Base-by-base conservation (phyloP, 2,113 vertebrate species). In the Melanocharis versteri region DNA sequence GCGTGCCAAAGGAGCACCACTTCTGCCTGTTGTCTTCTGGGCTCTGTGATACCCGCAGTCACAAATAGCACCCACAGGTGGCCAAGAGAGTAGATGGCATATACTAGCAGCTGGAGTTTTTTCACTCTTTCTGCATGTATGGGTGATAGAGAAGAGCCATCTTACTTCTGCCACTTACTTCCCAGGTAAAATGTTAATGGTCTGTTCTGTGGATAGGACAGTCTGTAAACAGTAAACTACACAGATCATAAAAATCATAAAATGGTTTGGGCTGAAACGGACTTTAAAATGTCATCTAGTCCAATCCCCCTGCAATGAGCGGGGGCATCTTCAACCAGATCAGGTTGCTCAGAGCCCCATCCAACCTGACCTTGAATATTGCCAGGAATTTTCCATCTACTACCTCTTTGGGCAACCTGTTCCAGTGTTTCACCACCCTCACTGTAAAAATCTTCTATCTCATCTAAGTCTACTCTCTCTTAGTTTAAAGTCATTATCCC, bases 1-100 rank as follows among this genome's bases (percentile, higher is more conserved):
- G 23, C 0, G 0, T 35, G 47, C 16, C 69, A 71, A 90, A 56
- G 0, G 1, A 57, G 7, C 40, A 42, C 30, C 27, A 11, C 14
- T 42, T 73, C 53, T 76, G 31, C 12, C 62, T 45, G 19, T n/a
- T 61, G 24, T 60, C 19, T 11, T 7, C 37, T 61, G 42, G 28
- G 12, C 50, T 14, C 62, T 47, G 50, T 45, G 50, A 37, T 44
- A 53, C 28, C 2, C 0, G 0, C 21, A 40, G 20, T 30, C 56
- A 58, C 4, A 21, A 70, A 13, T 1, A 71, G 31, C 26, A 75
- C 5, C 11, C 61, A 16, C 19, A 37, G 35, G 11, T 14, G 40
- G 22, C 39, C 42, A 40, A 27, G 23, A 7, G 5, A 47, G 20
- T 30, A 50, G 47, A 44, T 7, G n/a, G 24, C 31, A 83, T 17